Evolutionary conservation across 2,888 invertebrate species (phyloP).

Genomic region (Calliopum simillimum): DNA sequence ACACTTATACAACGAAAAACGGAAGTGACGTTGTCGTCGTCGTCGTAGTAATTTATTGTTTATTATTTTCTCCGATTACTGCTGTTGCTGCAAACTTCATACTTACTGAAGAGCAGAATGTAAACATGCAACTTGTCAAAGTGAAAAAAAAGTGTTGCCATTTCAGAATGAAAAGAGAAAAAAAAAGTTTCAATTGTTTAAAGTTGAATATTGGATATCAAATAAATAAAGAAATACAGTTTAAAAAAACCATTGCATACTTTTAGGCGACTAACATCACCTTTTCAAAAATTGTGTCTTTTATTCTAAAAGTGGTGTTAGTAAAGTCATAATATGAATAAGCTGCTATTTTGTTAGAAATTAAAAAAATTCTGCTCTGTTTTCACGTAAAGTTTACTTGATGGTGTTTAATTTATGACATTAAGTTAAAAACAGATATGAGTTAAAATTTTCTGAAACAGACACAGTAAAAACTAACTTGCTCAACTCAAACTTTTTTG

Average conservation of each 20-base stretch:
- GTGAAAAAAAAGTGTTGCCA: constrained; percentile 39
- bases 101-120: constrained; percentile 13
- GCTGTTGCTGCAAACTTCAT: not conserved
- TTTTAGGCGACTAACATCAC: not conserved
- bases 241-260: constrained; percentile 2
- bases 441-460: not conserved
- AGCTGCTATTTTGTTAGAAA: too few species aligned
- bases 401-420: not conserved
- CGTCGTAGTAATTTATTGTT: constrained; percentile 18
- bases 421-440: not conserved
- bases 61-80: not conserved
- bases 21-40: constrained; percentile 46
- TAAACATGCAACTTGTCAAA: constrained; percentile 42
- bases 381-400: too few species aligned
- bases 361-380: too few species aligned
- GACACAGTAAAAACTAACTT: not conserved
- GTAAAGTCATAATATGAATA: too few species aligned
- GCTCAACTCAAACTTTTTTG: too few species aligned
- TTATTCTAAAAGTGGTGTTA: too few species aligned
- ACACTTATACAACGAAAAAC: constrained; percentile 29
- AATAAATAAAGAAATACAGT: too few species aligned
- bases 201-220: not conserved
- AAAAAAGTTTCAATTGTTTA: not conserved
- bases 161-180: constrained; percentile 1
- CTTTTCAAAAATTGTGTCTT: too few species aligned